A percentile compares a stretch with the other conserved stretches of the same genome.
These are phyloP conservation scores for Austrofundulus limnaeus DNA, from an alignment of 2,113 vertebrate genomes.

Conservation along the genomic window DNA sequence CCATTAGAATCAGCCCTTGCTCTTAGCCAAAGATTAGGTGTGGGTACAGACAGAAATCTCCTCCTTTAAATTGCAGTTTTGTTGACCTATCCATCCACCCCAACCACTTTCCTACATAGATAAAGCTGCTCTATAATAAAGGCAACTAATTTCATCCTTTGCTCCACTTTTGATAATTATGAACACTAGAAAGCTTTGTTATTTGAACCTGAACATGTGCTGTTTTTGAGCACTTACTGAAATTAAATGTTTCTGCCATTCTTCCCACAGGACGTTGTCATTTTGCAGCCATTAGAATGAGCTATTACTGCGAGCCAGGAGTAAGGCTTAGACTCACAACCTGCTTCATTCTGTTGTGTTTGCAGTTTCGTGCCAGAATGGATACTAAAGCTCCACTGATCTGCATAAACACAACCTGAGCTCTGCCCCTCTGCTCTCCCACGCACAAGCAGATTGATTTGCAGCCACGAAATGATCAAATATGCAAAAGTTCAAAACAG, in stretches of 20 bases:
- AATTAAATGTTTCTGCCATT: not conserved
- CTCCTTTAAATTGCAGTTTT: slow-evolving; percentile 11
- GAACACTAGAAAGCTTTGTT: not conserved
- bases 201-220: slow-evolving; percentile 1
- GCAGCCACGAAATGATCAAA: slow-evolving; percentile 33
- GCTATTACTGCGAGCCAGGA: not conserved
- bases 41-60: not conserved
- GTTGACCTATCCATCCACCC: not conserved
- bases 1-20: not conserved
- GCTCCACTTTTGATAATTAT: not conserved
- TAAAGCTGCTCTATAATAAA: not conserved
- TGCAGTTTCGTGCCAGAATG: slow-evolving; percentile 24
- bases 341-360: slow-evolving; percentile 15
- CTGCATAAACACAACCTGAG: slow-evolving; percentile 33
- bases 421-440: slow-evolving; percentile 19
- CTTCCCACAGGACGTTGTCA: not conserved
- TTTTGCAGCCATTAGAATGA: slow-evolving; percentile 11
- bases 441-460: slow-evolving; percentile 30
- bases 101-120: not conserved
- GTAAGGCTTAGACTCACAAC: slow-evolving; percentile 2
- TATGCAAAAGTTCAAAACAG: slow-evolving; percentile 12
- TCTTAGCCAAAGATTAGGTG: not conserved
- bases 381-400: slow-evolving; percentile 21
- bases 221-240: slow-evolving; percentile 1
- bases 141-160: not conserved